These are phyloP conservation scores for Etia nguti DNA, from an alignment of 2,113 vertebrate genomes.

Conservation along the genomic window DNA sequence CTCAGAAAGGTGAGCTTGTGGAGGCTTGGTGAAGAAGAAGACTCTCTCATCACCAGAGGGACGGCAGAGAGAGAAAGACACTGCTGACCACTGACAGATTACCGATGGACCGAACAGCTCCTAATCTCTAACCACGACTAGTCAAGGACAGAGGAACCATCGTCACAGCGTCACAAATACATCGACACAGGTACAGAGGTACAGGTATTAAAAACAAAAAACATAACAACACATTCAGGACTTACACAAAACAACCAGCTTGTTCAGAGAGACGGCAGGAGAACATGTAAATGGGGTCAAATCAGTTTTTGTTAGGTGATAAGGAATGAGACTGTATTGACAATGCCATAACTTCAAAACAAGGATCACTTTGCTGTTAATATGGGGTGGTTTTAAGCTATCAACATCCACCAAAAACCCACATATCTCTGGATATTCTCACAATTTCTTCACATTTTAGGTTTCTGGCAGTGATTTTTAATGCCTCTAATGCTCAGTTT, in stretches of 20 bases:
- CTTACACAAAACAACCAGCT: constrained; percentile 18
- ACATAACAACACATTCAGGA: constrained; percentile 32
- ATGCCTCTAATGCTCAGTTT: background rate
- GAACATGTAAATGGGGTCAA: background rate
- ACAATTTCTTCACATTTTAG: background rate
- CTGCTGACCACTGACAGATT: constrained; percentile 39
- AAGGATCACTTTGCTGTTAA: constrained; percentile 2
- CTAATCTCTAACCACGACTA: constrained; percentile 33
- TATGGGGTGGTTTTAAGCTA: background rate
- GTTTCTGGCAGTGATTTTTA: constrained; percentile 41
- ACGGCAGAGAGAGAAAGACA: constrained; percentile 25
- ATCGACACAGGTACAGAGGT: constrained; percentile 33
- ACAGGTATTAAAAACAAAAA: background rate
- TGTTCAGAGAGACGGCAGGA: background rate
- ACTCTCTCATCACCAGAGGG: constrained; percentile 1
- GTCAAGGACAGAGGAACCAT: constrained; percentile 38
- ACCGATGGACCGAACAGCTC: constrained; percentile 29
- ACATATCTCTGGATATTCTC: background rate
- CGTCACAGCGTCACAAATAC: constrained; percentile 43
- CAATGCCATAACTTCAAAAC: constrained; percentile 5
- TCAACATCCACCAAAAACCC: background rate
- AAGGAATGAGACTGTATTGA: background rate
- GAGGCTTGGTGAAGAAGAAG: constrained; percentile 30
- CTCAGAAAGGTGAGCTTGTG: constrained; percentile 41
- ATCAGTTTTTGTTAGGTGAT: background rate